Conservation (phyloP, 1,140 invertebrate genomes). For the Oncopodura yosiiana region DNA sequence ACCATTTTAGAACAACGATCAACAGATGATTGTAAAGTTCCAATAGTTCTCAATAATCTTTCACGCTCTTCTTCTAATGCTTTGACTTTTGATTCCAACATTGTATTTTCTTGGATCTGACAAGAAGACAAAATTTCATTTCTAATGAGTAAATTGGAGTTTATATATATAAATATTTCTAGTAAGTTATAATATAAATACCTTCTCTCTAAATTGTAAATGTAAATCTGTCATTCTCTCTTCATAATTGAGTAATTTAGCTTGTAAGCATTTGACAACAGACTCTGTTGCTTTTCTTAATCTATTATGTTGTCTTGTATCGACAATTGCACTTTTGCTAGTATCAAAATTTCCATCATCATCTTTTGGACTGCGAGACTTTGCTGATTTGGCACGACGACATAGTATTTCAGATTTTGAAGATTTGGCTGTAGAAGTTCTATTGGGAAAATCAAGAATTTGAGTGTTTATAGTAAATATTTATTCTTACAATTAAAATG, state of each 20-base stretch:
- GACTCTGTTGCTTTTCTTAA: conserved; percentile 33
- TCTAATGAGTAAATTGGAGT: neutral
- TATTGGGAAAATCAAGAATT: neutral
- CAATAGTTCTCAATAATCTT: conserved; percentile 17
- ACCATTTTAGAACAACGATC: conserved; percentile 22
- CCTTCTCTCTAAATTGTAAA: conserved; percentile 31
- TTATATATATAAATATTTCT: neutral
- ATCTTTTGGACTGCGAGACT: neutral
- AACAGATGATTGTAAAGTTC: conserved; percentile 13
- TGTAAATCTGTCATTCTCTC: conserved; percentile 27
- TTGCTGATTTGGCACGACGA: neutral
- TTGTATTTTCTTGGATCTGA: conserved; percentile 34
- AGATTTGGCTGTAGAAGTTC: neutral
- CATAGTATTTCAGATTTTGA: neutral
- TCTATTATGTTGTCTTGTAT: conserved; percentile 12
- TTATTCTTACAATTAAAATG: neutral
- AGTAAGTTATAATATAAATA: conserved; percentile 1
- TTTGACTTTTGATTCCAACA: conserved; percentile 29
- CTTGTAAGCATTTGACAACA: conserved; percentile 29
- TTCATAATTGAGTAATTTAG: conserved; percentile 29
- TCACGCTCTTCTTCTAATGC: conserved; percentile 32
- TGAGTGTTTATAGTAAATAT: no score
- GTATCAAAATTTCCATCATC: neutral
- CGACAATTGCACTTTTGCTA: no score
- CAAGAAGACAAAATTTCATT: neutral